Evolutionary conservation across 2,797 vertebrate genomes (phyloP), one percentile per base, ranked within the genome.

Genomic region (Oreortyx pictus): DNA sequence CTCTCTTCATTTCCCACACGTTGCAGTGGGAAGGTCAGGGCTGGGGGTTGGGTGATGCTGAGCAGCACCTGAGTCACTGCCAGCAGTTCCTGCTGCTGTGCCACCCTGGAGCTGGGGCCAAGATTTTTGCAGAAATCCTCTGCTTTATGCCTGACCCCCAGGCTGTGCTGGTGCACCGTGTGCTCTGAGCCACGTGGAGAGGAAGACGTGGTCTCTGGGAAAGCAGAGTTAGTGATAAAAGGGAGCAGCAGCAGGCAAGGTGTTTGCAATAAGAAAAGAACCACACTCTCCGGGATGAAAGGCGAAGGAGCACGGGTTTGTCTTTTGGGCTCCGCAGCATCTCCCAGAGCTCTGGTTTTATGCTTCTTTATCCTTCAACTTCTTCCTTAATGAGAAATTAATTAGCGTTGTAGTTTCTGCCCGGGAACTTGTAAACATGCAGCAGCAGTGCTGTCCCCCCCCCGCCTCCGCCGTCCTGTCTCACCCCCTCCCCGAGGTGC

Each of bases 361-460:
- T 67, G 76, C 31, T 86, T 25, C 92, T 92, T 93, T 91, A 92
- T 88, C 92, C 90, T 91, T 95, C 78, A 41, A 89, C 94, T 96
- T 86, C 95, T 97, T 94, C 97, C 95, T 95, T 94, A 96, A 97
- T 97, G 94, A 97, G 97, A 96, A 96, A 95, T 96, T 97, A 97
- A 97, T 97, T 97, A 97, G 94, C 93, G 79, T 96, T 72, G 92
- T 95, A 96, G 97, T 96, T 96, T 95, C 95, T 97, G 95, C 94
- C 94, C 93, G 74, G 56, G 85, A 91, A 90, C 66, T 94, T 96
- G 96, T 93, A 88, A 96, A 94, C 89, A 91, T 7, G 77, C 89
- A 73, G 86, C 81, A 73, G 92, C 43, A 68, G 82, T 85, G 68
- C 91, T 13, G 31, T 41, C 44, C 44, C 84, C 82, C 66, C 87